Conservation (phyloP, 23 tunicate species). For the Ascidia mentula region DNA sequence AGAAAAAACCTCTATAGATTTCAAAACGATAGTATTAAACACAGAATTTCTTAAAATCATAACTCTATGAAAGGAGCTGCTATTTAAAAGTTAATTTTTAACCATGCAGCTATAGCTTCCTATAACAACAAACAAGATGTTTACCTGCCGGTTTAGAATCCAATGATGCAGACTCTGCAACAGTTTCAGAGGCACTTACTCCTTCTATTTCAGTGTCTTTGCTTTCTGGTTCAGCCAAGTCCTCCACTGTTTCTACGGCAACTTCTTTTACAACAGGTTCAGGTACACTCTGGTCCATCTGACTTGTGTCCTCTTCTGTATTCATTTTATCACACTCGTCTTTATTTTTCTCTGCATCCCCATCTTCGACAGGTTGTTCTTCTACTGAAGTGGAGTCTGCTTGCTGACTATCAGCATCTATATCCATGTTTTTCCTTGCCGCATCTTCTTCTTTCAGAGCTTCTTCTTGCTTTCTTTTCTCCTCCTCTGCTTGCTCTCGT, state of each 20-base stretch:
- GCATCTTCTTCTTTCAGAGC: slow-evolving; percentile 8
- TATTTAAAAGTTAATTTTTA: too few relatives aligned
- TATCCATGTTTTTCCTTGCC: neutral
- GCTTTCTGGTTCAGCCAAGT: neutral
- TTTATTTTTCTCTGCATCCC: slow-evolving; percentile 2
- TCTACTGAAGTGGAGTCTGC: neutral
- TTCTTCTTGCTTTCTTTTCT: slow-evolving; percentile 22
- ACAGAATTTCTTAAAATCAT: too few relatives aligned
- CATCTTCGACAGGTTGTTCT: slow-evolving; percentile 1
- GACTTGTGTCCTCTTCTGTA: neutral
- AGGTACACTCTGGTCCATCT: neutral
- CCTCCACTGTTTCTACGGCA: neutral
- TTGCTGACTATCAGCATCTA: neutral
- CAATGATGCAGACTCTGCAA: too few relatives aligned
- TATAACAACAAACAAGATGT: too few relatives aligned
- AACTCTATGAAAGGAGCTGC: too few relatives aligned
- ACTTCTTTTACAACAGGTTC: neutral
- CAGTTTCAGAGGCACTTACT: neutral
- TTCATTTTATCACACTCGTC: neutral
- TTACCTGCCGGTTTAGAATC: too few relatives aligned
- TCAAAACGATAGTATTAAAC: too few relatives aligned
- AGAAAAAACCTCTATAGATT: too few relatives aligned
- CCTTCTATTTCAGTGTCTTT: neutral
- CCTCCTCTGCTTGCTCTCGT: slow-evolving; percentile 3
- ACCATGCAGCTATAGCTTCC: too few relatives aligned